Evolutionary conservation across 2,888 invertebrate species (phyloP).

Genomic region (Dromius quadrimaculatus): DNA sequence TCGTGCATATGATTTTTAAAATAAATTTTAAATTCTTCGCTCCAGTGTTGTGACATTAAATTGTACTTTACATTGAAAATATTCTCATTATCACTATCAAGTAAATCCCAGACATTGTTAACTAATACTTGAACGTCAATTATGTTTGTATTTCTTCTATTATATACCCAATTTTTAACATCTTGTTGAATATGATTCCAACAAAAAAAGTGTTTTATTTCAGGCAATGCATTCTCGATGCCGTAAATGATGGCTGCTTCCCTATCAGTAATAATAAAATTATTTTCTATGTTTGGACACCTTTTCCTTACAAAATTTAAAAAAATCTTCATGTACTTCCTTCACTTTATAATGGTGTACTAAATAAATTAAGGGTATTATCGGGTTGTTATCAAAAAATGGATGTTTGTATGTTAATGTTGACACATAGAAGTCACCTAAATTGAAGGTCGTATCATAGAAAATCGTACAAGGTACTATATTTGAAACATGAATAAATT

Average conservation of each 20-base stretch:
- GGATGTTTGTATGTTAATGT: conserved; percentile 30
- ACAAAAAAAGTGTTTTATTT: too few relatives aligned
- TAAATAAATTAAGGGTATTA: conserved; percentile 22
- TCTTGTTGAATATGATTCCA: conserved; percentile 29
- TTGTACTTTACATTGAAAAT: conserved; percentile 20
- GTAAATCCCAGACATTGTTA: conserved; percentile 41
- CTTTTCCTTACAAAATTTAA: conserved; percentile 24
- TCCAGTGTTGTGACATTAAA: conserved; percentile 28
- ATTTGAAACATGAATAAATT: neutral
- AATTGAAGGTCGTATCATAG: conserved; percentile 48
- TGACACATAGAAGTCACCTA: conserved; percentile 46
- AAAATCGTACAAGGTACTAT: neutral
- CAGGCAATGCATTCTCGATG: conserved; percentile 11
- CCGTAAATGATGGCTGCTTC: conserved; percentile 37
- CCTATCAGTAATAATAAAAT: conserved; percentile 33
- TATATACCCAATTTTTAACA: conserved; percentile 34
- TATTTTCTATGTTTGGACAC: conserved; percentile 20
- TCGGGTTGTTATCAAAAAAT: conserved; percentile 26
- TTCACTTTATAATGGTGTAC: conserved; percentile 28
- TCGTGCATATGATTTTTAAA: conserved; percentile 24
- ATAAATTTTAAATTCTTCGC: conserved; percentile 37
- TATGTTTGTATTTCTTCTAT: conserved; percentile 4
- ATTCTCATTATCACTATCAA: conserved; percentile 22
- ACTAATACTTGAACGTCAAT: conserved; percentile 16
- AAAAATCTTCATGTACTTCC: conserved; percentile 31